Conservation (phyloP, 2,797 vertebrate genomes). For the Dromococcyx pavoninus region DNA sequence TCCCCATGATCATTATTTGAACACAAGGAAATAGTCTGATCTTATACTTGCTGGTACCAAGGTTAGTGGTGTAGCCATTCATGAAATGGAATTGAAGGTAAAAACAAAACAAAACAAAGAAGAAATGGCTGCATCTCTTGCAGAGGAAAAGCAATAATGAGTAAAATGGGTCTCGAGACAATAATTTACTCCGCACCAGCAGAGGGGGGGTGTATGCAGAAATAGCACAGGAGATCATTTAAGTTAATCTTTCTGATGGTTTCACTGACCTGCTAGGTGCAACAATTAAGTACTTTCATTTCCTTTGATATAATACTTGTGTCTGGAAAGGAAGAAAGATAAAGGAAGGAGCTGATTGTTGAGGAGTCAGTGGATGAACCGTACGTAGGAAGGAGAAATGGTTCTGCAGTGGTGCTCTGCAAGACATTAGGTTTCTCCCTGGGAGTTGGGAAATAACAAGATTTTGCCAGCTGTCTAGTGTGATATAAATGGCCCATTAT, state of each 20-base stretch:
- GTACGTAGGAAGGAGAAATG: constrained; percentile 9
- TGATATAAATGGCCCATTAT: constrained; percentile 37
- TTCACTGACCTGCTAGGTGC: constrained; percentile 50
- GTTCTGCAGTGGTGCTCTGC: constrained; percentile 31
- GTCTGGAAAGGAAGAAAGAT: constrained; percentile 45
- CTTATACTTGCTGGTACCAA: constrained; percentile 66
- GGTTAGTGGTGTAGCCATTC: constrained; percentile 56
- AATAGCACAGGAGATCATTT: constrained; percentile 39
- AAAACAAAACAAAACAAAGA: constrained; percentile 71
- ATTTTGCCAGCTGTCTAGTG: constrained; percentile 48
- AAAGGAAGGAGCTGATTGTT: constrained; percentile 14
- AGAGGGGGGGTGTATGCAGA: constrained; percentile 47
- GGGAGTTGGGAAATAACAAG: constrained; percentile 43
- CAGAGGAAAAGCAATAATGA: constrained; percentile 81
- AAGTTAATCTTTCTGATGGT: constrained; percentile 59
- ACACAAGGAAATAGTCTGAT: constrained; percentile 50
- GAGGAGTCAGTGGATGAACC: neutral
- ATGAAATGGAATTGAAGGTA: constrained; percentile 60
- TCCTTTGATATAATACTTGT: constrained; percentile 55
- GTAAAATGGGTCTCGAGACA: constrained; percentile 70
- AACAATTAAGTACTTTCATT: constrained; percentile 65
- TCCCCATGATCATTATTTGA: constrained; percentile 48
- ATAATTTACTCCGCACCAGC: constrained; percentile 61
- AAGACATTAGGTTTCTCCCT: constrained; percentile 62
- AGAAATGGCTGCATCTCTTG: constrained; percentile 73